phyloP scores from a whole-genome alignment of 2,888 invertebrate species.

The Phorcus lineatus region DNA sequence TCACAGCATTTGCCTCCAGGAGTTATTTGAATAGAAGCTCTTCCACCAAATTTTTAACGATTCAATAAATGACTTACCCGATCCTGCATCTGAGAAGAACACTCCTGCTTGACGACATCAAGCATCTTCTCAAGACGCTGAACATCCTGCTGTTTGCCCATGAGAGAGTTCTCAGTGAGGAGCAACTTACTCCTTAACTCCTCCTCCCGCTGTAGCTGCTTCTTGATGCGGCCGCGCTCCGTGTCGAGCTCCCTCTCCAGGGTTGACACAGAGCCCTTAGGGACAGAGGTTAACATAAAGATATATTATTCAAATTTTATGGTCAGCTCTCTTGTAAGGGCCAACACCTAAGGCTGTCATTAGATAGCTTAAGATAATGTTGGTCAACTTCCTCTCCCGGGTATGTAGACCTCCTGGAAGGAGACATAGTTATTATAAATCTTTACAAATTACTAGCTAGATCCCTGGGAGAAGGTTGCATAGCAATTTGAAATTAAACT shows the following conservation, averaged over 20 bases:
- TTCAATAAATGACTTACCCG: conserved; percentile 47
- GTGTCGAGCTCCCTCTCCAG: conserved; percentile 52
- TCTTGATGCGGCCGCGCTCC: conserved; percentile 57
- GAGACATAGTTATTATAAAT: no score
- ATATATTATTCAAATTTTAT: no score
- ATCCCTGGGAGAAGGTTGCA: no score
- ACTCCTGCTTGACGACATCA: conserved; percentile 66
- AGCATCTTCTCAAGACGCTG: conserved; percentile 65
- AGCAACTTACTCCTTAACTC: conserved; percentile 54
- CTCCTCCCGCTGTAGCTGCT: conserved; percentile 59
- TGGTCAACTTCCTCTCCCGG: no score
- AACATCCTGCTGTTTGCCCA: conserved; percentile 64
- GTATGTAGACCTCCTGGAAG: no score
- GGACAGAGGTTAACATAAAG: no score
- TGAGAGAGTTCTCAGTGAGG: conserved; percentile 55
- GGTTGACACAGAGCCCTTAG: conserved; percentile 33
- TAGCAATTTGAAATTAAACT: no score
- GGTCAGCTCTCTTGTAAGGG: no score
- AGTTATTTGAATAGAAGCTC: not conserved
- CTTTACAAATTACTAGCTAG: no score
- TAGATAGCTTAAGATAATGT: no score
- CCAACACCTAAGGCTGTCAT: no score
- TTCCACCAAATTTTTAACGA: not conserved
- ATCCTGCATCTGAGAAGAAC: conserved; percentile 61
- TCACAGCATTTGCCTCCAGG: not conserved